phyloP scores from a whole-genome alignment of 2,888 invertebrate genomes.

The Leptopilina drosophilae region DNA sequence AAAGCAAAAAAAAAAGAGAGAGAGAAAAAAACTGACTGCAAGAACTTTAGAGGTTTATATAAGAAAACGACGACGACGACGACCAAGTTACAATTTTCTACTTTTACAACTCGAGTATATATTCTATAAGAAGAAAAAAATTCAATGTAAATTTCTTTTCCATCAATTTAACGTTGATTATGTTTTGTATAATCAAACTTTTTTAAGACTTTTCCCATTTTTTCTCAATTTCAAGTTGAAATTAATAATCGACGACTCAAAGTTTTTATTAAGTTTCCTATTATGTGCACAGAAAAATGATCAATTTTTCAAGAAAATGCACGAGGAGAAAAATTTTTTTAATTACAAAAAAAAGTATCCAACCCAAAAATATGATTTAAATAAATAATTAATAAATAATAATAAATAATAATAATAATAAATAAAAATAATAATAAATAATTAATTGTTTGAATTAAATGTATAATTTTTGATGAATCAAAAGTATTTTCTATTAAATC shows the following conservation, averaged over 20 bases:
- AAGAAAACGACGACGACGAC: neutral
- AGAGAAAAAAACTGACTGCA: neutral
- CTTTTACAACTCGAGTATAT: conserved; percentile 23
- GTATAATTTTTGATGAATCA: too few relatives aligned
- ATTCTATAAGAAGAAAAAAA: neutral
- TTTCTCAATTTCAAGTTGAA: conserved; percentile 2
- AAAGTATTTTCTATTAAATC: too few relatives aligned
- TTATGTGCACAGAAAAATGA: neutral
- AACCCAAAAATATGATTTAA: too few relatives aligned
- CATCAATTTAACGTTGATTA: conserved; percentile 1
- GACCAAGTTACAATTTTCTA: conserved; percentile 27
- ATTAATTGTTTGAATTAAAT: too few relatives aligned
- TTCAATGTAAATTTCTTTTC: conserved; percentile 1
- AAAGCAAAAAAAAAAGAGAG: neutral
- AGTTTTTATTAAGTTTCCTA: neutral
- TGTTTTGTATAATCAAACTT: neutral
- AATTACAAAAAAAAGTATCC: too few relatives aligned
- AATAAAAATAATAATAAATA: too few relatives aligned
- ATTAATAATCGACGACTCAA: neutral
- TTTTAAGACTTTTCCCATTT: neutral
- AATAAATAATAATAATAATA: too few relatives aligned
- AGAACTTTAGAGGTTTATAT: conserved; percentile 11
- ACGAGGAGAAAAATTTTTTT: too few relatives aligned
- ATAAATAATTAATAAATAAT: too few relatives aligned
- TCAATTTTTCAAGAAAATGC: neutral